Percentiles rank a stretch among this genome's conserved stretches.
These are phyloP conservation scores for Atractosteus spatula DNA, from an alignment of 2,113 vertebrate genomes.

Conservation along the genomic window DNA sequence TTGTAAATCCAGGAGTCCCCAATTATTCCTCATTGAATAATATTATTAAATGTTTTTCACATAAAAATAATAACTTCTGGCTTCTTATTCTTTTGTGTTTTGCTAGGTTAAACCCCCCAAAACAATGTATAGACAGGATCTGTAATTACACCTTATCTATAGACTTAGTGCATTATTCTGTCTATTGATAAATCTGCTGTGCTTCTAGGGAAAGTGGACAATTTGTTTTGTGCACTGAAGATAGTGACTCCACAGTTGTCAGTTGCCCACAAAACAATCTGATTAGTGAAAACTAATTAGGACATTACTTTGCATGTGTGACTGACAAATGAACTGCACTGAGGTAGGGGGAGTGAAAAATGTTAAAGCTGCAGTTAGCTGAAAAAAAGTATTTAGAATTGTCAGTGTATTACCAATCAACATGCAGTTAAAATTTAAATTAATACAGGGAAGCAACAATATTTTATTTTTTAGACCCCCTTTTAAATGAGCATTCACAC, in stretches of 20 bases:
- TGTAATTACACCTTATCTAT: conserved; percentile 50
- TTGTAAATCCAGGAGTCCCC: not conserved
- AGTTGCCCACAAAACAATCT: conserved; percentile 49
- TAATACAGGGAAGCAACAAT: too few species aligned
- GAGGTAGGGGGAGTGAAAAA: conserved; percentile 15
- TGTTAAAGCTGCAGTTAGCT: not conserved
- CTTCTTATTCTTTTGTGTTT: conserved; percentile 33
- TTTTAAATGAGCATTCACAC: too few species aligned
- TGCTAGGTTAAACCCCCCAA: conserved; percentile 36
- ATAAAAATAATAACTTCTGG: not conserved
- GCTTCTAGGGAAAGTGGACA: conserved; percentile 33
- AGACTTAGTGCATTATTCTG: conserved; percentile 48
- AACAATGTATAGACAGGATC: conserved; percentile 40
- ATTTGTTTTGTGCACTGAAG: conserved; percentile 46
- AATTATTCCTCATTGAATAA: not conserved
- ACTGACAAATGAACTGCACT: conserved; percentile 47
- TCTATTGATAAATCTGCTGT: conserved; percentile 53
- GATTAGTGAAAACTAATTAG: conserved; percentile 63
- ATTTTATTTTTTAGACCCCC: too few species aligned
- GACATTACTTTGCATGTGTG: conserved; percentile 28
- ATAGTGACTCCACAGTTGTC: conserved; percentile 54
- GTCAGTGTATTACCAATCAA: too few species aligned
- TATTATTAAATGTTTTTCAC: not conserved
- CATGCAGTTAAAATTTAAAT: too few species aligned
- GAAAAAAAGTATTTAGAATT: not conserved